Evolutionary conservation across 1,140 invertebrate genomes (phyloP), one percentile per base, ranked within the genome.

Genomic region (Apis cerana): DNA sequence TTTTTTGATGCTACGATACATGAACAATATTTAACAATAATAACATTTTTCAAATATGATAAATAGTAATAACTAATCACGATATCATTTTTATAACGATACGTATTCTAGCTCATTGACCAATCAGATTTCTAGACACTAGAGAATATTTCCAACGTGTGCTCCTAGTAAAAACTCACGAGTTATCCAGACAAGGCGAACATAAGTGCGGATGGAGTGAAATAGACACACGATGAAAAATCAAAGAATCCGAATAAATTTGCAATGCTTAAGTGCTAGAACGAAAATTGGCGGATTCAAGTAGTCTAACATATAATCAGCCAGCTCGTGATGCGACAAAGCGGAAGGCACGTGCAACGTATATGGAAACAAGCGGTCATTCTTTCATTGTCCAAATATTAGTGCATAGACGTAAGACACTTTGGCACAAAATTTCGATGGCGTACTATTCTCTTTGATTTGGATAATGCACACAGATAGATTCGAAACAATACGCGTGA

Each of bases 271-370:
- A 64, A 64, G n/a, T 54, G 19, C 43, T 23, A 52, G 58, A 62
- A 54, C 15, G 23, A 52, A 54, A 74, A 72, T 52, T 15, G 59
- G 9, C 21, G 8, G 21, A 23, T 43, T 52, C 33, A 74, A 64
- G 77, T 80, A 80, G 59, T 54, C 19, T 52, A 43, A n/a, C 27
- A 19, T 72, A 54, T 64, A 21, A 64, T 74, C 69, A 27, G 69
- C 64, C 50, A 54, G 43, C 1, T 50, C 0, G 23, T 21, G 64
- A 15, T 21, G 54, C 11, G 43, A 61, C 13, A 19, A 75, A 50
- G n/a, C n/a, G 33, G 11, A 23, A 27, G 7, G 23, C n/a, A 50
- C 72, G 21, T 9, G 27, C n/a, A 23, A 59, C 17, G 33, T 21
- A 9, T 50, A 9, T 21, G 43, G 15, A 1, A 62, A 62, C 74